A percentile compares a stretch with the other conserved stretches of the same genome.
phyloP scores from a whole-genome alignment of 2,113 vertebrate genomes.

The Chinchilla lanigera region DNA sequence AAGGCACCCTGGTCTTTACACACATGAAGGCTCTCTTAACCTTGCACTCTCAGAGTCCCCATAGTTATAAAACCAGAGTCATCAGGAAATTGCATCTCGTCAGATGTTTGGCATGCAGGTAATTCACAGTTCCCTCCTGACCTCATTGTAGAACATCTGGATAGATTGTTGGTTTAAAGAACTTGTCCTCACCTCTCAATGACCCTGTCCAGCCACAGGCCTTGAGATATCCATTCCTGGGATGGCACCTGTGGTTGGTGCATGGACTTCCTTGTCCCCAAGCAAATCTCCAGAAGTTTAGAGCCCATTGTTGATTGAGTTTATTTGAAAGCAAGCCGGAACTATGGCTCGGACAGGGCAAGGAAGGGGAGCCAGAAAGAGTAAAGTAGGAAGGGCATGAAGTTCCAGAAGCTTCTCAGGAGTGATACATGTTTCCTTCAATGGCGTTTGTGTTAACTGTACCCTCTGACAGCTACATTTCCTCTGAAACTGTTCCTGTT shows the following conservation, averaged over 20 bases:
- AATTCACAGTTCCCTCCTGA: not conserved
- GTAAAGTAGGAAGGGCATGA: not conserved
- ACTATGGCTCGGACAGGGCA: not conserved
- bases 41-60: too few species aligned
- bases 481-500: not conserved
- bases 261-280: not conserved
- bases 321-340: not conserved
- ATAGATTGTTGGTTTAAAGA: conserved; percentile 24
- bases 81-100: not conserved
- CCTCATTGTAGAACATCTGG: not conserved
- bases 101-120: not conserved
- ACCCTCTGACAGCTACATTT: conserved; percentile 9
- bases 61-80: not conserved
- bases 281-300: conserved; percentile 13
- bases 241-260: not conserved
- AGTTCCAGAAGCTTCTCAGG: conserved; percentile 67
- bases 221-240: not conserved
- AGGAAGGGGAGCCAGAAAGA: not conserved
- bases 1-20: not conserved
- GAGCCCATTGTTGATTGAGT: not conserved
- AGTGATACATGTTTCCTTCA: conserved; percentile 53
- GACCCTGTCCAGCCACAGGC: not conserved
- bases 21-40: not conserved
- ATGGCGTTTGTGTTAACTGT: not conserved
- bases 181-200: not conserved